Evolutionary conservation across 2,888 invertebrate genomes (phyloP).

Genomic region (Loripinus fragilis): DNA sequence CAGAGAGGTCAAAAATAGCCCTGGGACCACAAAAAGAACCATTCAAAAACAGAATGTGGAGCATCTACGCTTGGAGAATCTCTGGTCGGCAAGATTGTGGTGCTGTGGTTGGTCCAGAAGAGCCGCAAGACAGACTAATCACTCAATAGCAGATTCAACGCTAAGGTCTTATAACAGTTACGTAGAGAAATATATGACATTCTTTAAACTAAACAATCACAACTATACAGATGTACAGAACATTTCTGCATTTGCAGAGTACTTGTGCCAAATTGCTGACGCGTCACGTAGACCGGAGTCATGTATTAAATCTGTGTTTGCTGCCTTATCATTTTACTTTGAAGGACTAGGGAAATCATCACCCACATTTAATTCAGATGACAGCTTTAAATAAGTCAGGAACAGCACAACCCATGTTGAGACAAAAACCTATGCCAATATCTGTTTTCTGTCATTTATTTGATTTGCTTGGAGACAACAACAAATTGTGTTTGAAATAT

Average conservation of each 20-base stretch:
- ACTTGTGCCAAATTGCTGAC: not conserved
- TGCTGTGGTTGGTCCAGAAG: constrained; percentile 7
- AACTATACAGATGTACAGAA: not conserved
- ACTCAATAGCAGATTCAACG: not conserved
- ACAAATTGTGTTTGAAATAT: not conserved
- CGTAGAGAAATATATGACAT: not conserved
- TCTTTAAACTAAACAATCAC: not conserved
- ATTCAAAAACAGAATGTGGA: constrained; percentile 26
- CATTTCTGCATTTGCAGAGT: not conserved
- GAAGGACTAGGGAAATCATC: not conserved
- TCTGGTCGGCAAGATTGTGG: constrained; percentile 8
- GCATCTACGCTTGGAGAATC: constrained; percentile 33
- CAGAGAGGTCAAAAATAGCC: not conserved
- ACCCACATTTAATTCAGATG: not conserved
- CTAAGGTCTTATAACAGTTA: not conserved
- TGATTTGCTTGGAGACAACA: not conserved
- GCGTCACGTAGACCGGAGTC: constrained; percentile 4
- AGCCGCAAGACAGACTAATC: not conserved
- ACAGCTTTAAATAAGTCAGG: not conserved
- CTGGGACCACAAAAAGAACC: constrained; percentile 18
- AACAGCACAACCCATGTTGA: not conserved
- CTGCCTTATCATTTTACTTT: not conserved
- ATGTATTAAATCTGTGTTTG: not conserved
- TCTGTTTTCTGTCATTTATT: not conserved
- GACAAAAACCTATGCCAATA: constrained; percentile 20